Evolutionary conservation across 1,140 invertebrate genomes (phyloP), one percentile per base, ranked within the genome.

Genomic region (Theocolax elegans): DNA sequence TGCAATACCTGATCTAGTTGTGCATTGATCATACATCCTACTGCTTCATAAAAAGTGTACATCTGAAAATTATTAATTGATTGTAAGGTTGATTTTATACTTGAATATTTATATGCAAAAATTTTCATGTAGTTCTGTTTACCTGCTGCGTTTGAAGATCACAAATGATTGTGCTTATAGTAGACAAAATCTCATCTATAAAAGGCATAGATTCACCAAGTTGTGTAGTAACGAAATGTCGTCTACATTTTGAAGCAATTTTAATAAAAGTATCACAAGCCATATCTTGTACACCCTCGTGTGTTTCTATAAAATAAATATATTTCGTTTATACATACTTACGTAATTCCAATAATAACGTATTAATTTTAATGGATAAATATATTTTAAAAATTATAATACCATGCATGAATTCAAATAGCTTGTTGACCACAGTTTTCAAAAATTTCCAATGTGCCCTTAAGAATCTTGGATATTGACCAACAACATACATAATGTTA

Each of bases 201-300:
- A 99, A 99, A 67, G 98, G 97, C 87, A 95, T 92, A 13, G 93
- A 90, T 89, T 99, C 98, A 25, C 97, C 97, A 56, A 96, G 91
- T 88, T 99, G 98, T 54, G 96, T 91, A 73, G 95, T 92, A 35
- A 99, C 97, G 90, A 99, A 99, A 87, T 99, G 97, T 73, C 97
- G 89, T 65, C 96, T 89, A 87, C 98, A 99, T 86, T 99, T 99
- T 73, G 97, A 90, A n/a, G 98, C 97, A 81, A 99, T 99, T 87
- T 99, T 99, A 75, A 99, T 99, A 83, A 99, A 99, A 23, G 98
- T 99, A 88, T 99, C 98, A 89, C 98, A 99, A 63, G 98, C 98
- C 98, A 99, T 99, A 81, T 99, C 97, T 84, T 96, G 94, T 9
- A 99, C 98, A 78, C 98, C 98, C 85, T 99, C 98, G 83, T 99